Evolutionary conservation across 2,113 vertebrate genomes (phyloP), one percentile per base, ranked within the genome.

Genomic region (Ceuthmochares aereus): DNA sequence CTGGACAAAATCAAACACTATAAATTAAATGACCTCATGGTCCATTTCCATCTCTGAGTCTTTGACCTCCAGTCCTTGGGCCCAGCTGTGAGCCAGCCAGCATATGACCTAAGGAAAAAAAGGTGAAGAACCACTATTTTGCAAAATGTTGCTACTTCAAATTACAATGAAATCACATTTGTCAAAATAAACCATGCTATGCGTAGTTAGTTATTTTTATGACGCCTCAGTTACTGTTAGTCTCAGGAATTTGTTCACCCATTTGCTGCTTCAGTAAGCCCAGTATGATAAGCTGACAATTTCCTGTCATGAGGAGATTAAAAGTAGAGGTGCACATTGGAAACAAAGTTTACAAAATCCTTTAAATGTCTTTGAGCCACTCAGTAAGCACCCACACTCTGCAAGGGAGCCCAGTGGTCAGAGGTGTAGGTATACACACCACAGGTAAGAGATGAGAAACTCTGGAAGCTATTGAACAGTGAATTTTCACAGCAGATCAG

Each of bases 401-500:
- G 92, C 92, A 90, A 92, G 90, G 72, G 82, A 97, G 85, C 78
- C 66, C 82, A 18, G 2, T 77, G 96, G 95, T 93, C 92, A 96
- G 79, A 89, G 92, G 68, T 84, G 56, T 27, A 95, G 78, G 72
- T 40, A 84, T 67, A 62, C 84, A 92, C 96, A 90, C 97, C 3
- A 0, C 91, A 78, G 95, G 96, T 79, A 96, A 64, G 79, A 98
- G 97, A 98, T 93, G 94, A 97, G 84, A 97, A 95, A 95, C 64
- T 95, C 84, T 17, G 55, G 94, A 85, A 89, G 80, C 85, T 81
- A 90, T 69, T 0, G 22, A 97, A 95, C 93, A 34, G 40, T 56
- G 60, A 81, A 95, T 98, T 98, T 98, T 98, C 98, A 97, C 97
- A 97, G 97, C 93, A 96, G 95, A 98, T 82, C 34, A 85, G 60